Conservation (phyloP, 2,888 invertebrate genomes). For the Dasysyrphus albostriatus region DNA sequence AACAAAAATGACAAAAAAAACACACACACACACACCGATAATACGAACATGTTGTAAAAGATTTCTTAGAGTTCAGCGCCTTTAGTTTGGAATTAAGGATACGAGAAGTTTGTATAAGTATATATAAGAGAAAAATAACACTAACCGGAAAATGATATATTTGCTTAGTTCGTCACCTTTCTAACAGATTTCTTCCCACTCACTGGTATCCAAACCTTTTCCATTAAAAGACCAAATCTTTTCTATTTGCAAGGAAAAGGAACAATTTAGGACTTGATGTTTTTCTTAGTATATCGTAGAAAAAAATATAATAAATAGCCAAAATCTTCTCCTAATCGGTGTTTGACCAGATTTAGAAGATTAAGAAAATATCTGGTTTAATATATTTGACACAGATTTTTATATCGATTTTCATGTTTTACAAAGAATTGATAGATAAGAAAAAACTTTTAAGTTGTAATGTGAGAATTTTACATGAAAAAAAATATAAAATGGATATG, state of each 20-base stretch:
- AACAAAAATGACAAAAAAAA: too few species aligned
- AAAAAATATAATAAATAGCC: neutral
- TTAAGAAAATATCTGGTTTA: neutral
- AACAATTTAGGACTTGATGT: neutral
- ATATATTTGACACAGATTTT: neutral
- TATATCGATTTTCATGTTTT: neutral
- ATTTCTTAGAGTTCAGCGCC: constrained; percentile 18
- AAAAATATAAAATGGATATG: too few species aligned
- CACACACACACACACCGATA: neutral
- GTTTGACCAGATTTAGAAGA: neutral
- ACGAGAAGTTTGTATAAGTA: constrained; percentile 7
- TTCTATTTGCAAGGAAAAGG: neutral
- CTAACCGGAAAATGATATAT: neutral
- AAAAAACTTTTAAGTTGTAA: too few species aligned
- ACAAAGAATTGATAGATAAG: too few species aligned
- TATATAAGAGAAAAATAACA: neutral
- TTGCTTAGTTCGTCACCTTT: constrained; percentile 10
- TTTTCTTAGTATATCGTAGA: neutral
- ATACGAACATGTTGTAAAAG: neutral
- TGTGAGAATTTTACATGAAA: too few species aligned
- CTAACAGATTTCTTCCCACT: neutral
- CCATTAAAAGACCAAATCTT: neutral
- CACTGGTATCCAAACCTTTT: neutral
- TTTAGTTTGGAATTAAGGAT: constrained; percentile 15
- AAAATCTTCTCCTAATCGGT: neutral